phyloP scores from a whole-genome alignment of 2,888 invertebrate species.

The Trissolcus brochymenae region DNA sequence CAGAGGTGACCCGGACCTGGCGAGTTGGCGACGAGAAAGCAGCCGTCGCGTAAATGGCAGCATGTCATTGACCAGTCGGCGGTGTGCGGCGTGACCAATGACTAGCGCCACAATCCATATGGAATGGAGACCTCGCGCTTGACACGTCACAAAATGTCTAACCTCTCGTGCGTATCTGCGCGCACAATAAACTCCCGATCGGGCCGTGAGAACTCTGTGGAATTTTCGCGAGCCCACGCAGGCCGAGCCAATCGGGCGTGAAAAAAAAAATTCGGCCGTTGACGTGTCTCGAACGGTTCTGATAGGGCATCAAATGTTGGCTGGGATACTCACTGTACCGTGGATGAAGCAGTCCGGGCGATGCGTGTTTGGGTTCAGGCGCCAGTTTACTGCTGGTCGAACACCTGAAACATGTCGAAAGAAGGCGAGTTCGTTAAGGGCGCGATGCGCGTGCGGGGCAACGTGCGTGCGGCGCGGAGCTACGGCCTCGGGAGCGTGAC shows the following conservation, averaged over 20 bases:
- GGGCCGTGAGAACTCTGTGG: slow-evolving; percentile 1
- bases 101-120: slow-evolving; percentile 66
- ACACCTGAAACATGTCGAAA: slow-evolving; percentile 67
- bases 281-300: not conserved
- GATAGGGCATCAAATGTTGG: not conserved
- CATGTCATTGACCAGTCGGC: slow-evolving; percentile 70
- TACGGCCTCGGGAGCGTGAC: not conserved
- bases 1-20: no score
- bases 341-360: slow-evolving; percentile 83
- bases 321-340: slow-evolving; percentile 1
- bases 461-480: slow-evolving; percentile 7
- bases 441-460: slow-evolving; percentile 20
- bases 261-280: not conserved
- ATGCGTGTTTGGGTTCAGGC: slow-evolving; percentile 67
- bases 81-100: slow-evolving; percentile 56
- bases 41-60: slow-evolving; percentile 60
- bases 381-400: slow-evolving; percentile 72
- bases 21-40: not conserved
- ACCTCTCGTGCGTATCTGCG: slow-evolving; percentile 64
- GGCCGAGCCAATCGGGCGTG: slow-evolving; percentile 12
- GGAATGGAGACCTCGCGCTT: slow-evolving; percentile 73
- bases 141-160: slow-evolving; percentile 75
- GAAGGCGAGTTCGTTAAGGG: slow-evolving; percentile 49
- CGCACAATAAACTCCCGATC: not conserved
- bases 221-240: slow-evolving; percentile 7